Evolutionary conservation across 2,113 vertebrate species (phyloP).

Genomic region (Sapayoa aenigma): DNA sequence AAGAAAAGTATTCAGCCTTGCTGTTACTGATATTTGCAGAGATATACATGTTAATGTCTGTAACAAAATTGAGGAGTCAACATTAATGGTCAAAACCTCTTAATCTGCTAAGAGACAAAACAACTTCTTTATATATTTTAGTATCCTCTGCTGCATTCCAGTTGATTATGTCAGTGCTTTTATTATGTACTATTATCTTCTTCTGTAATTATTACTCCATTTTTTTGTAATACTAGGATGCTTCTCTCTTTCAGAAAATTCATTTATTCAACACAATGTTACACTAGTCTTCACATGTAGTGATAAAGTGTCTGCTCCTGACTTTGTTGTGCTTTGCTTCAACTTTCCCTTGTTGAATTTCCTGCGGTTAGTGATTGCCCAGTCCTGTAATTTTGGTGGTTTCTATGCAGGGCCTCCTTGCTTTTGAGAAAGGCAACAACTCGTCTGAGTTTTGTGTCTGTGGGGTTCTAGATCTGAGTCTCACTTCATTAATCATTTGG

Average conservation of each 20-base stretch:
- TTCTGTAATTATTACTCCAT: background rate
- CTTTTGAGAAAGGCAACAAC: background rate
- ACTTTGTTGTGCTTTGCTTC: background rate
- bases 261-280: background rate
- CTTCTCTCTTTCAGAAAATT: background rate
- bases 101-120: background rate
- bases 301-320: background rate
- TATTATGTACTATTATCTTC: background rate
- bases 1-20: slow-evolving; percentile 26
- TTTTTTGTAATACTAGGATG: background rate
- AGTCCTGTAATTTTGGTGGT: background rate
- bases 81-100: slow-evolving; percentile 19
- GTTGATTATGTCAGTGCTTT: background rate
- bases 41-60: background rate
- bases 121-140: background rate
- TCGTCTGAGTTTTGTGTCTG: background rate
- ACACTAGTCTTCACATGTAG: background rate
- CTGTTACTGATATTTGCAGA: background rate
- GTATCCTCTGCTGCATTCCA: background rate
- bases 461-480: too few species aligned
- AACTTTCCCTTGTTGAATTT: too few species aligned
- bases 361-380: background rate
- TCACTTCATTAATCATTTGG: too few species aligned
- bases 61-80: background rate
- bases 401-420: background rate